Percentiles rank a stretch among this genome's conserved stretches.
Evolutionary conservation across 2,888 invertebrate species (phyloP).

Genomic region (Leucophenga maculata): DNA sequence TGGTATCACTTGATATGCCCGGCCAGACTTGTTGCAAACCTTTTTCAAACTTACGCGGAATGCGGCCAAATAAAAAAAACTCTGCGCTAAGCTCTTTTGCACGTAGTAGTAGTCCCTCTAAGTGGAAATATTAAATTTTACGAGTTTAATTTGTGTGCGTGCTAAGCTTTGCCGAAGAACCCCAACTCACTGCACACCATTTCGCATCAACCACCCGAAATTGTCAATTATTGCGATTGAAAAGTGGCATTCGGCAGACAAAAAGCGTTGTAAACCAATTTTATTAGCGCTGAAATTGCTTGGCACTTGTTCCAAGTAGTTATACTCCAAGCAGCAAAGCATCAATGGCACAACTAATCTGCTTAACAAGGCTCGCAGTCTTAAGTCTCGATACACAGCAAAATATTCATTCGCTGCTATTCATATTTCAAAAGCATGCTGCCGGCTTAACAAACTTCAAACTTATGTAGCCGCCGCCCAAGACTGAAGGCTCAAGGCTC

Average conservation of each 20-base stretch:
- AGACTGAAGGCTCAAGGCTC: neutral
- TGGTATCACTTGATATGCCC: slow-evolving; percentile 27
- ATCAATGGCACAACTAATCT: slow-evolving; percentile 57
- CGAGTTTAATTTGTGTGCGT: slow-evolving; percentile 65
- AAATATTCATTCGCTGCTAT: slow-evolving; percentile 44
- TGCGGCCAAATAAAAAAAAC: slow-evolving; percentile 27
- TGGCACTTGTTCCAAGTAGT: too few species aligned
- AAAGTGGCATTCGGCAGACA: slow-evolving; percentile 50
- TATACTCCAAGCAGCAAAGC: neutral
- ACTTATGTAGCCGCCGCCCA: neutral
- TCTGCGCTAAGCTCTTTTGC: slow-evolving; percentile 16
- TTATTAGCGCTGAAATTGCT: slow-evolving; percentile 49
- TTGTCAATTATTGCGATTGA: slow-evolving; percentile 65
- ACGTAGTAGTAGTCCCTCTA: neutral
- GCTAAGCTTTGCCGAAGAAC: slow-evolving; percentile 45
- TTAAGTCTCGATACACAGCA: slow-evolving; percentile 10
- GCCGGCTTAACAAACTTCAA: slow-evolving; percentile 31
- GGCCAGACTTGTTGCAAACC: slow-evolving; percentile 25
- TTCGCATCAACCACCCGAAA: slow-evolving; percentile 36
- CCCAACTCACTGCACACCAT: neutral
- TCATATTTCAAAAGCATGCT: slow-evolving; percentile 65
- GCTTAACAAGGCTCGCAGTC: slow-evolving; percentile 49
- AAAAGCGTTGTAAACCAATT: slow-evolving; percentile 60
- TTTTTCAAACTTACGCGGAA: neutral
- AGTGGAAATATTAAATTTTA: slow-evolving; percentile 62